Evolutionary conservation across 2,113 vertebrate species (phyloP), one percentile per base, ranked within the genome.

Genomic region (Mormyrus iriodes): DNA sequence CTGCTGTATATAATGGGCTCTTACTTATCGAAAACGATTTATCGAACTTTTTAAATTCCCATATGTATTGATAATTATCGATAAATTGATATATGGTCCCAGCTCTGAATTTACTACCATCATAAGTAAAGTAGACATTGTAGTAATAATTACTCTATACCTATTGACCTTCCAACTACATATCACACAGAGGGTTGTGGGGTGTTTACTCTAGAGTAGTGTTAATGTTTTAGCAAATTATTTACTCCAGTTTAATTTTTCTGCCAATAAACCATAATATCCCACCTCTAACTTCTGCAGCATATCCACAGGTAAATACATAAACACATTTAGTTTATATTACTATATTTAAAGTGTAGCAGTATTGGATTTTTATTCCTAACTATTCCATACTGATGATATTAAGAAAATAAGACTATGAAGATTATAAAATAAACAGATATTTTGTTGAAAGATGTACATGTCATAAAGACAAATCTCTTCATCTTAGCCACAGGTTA

Each of bases 401-500:
- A 46, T 21, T 48, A 48, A 84, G 73, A 42, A 79, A 79, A 79
- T 48, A 24, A 24, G 0, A 48, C 24, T 44, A 48, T 24, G 82
- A 84, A 84, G 15, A 5, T 46, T 24, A 44, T 84, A 27, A 84
- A n/a, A 84, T 52, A 10, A 19, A 31, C 13, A 35, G 49, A 86
- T 44, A 86, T 39, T 55, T 85, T 85, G 8, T 27, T 48, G 1
- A 19, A 42, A 48, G 8, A n/a, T 27, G 21, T 2, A 4, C 8
- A 7, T 24, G 3, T 27, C 12, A 17, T 52, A 31, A 55, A 85
- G 12, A 46, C 42, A 76, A 21, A 10, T 69, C 55, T 24, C 86
- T 84, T 87, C 31, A 73, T 88, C 9, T 90, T 87, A 12, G 5
- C 76, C 8, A 73, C 89, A 94, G 94, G 90, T 17, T 5, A 93